Evolutionary conservation across 2,797 vertebrate genomes (phyloP).

Genomic region (Ctenopoma kingsleyae): DNA sequence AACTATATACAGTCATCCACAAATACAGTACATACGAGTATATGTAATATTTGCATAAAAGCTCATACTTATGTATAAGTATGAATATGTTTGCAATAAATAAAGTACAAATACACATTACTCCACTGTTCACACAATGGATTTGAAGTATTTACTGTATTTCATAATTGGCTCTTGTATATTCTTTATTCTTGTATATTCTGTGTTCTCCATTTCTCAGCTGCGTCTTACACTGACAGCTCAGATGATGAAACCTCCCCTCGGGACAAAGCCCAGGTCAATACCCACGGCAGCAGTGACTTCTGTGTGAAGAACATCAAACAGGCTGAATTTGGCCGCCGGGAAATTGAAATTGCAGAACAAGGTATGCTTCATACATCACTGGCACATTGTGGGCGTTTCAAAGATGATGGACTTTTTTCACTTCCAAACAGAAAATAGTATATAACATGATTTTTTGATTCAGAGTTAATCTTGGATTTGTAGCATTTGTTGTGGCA

Average conservation of each 20-base stretch:
- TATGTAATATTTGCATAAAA: not conserved
- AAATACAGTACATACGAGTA: not conserved
- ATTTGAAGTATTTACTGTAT: constrained; percentile 37
- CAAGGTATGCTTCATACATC: constrained; percentile 86
- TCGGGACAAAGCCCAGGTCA: constrained; percentile 95
- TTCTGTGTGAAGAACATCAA: constrained; percentile 99
- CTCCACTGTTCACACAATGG: constrained; percentile 11
- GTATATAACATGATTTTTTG: not conserved
- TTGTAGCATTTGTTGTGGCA: not conserved
- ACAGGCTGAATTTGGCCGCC: constrained; percentile 96
- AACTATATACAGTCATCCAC: not conserved
- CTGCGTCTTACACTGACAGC: constrained; percentile 98
- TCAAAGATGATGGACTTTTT: not conserved
- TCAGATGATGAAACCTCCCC: constrained; percentile 97
- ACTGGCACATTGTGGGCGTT: not conserved
- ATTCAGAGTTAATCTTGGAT: not conserved
- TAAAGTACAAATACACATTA: constrained; percentile 4
- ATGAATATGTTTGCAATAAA: not conserved
- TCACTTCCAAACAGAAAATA: not conserved
- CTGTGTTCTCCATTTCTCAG: constrained; percentile 73
- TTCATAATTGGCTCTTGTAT: constrained; percentile 43
- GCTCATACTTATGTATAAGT: not conserved
- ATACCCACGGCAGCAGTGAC: constrained; percentile 95
- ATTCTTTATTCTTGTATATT: constrained; percentile 5
- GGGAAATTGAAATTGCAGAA: constrained; percentile 98